A percentile compares a stretch with the other conserved stretches of the same genome.
Conservation (phyloP, 2,888 invertebrate species). For the Sesia apiformis region DNA sequence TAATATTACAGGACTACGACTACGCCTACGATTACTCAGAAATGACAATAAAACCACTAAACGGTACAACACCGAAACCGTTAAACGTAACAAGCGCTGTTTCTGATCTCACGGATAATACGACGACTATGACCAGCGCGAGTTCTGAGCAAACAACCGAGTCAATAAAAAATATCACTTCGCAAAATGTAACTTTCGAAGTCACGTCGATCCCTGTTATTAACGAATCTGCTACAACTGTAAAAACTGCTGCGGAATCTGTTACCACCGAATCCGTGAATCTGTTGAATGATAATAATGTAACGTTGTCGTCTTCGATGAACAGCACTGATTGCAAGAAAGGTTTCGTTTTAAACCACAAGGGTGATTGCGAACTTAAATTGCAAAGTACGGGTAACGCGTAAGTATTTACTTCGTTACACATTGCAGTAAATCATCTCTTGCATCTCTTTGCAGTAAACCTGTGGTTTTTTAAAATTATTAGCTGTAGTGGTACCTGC, state of each 20-base stretch:
- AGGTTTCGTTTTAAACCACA: constrained; percentile 48
- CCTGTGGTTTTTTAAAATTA: too few relatives aligned
- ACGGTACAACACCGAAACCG: constrained; percentile 56
- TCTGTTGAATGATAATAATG: constrained; percentile 10
- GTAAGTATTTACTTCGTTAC: constrained; percentile 32
- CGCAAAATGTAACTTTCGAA: constrained; percentile 1
- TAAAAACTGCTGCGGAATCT: constrained; percentile 12
- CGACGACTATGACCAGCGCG: constrained; percentile 17
- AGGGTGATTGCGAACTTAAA: constrained; percentile 55
- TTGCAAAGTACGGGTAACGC: constrained; percentile 50
- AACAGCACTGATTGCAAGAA: constrained; percentile 40
- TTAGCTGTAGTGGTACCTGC: too few relatives aligned
- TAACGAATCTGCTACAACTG: constrained; percentile 11
- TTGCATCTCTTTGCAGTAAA: too few relatives aligned
- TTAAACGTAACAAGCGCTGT: constrained; percentile 31
- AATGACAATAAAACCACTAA: constrained; percentile 79
- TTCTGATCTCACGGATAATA: constrained; percentile 23
- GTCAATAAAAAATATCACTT: constrained; percentile 13
- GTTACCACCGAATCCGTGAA: constrained; percentile 13
- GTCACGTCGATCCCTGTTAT: neutral
- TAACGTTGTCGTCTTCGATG: constrained; percentile 6
- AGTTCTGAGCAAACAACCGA: constrained; percentile 16
- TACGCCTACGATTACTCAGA: constrained; percentile 83
- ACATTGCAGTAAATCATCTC: too few relatives aligned
- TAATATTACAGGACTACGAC: constrained; percentile 78